phyloP scores from a whole-genome alignment of 1,140 invertebrate species.

The Drosophila athabasca region DNA sequence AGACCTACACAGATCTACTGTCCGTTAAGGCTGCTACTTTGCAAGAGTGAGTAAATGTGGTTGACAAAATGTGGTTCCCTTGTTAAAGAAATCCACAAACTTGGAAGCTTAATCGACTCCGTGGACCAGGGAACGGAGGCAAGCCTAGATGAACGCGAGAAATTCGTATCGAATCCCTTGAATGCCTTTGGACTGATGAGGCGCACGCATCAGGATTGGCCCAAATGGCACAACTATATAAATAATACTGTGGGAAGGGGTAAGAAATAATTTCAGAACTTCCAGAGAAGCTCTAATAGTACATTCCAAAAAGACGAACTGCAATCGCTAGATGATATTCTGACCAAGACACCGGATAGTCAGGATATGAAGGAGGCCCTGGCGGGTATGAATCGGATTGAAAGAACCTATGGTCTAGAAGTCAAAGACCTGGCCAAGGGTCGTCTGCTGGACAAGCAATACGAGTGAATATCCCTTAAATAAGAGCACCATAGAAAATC shows the following conservation, averaged over 20 bases:
- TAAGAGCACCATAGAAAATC: neutral
- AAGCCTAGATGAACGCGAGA: constrained; percentile 18
- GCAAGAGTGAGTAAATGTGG: constrained; percentile 13
- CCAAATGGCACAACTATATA: constrained; percentile 50
- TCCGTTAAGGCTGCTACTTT: constrained; percentile 18
- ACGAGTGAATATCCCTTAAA: constrained; percentile 7
- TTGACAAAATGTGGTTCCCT: neutral
- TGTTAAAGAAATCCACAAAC: too few relatives aligned
- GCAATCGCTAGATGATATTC: constrained; percentile 1
- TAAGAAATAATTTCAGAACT: neutral
- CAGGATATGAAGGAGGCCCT: constrained; percentile 11
- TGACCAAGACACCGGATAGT: constrained; percentile 2
- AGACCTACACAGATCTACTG: constrained; percentile 24
- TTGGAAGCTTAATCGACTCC: constrained; percentile 9
- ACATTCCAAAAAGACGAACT: neutral
- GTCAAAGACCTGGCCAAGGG: constrained; percentile 26
- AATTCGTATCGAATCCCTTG: constrained; percentile 50
- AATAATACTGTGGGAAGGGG: constrained; percentile 23
- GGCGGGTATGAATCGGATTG: constrained; percentile 20
- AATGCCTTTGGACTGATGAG: constrained; percentile 47
- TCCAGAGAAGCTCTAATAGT: neutral
- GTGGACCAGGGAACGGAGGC: constrained; percentile 1
- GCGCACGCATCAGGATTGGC: constrained; percentile 53
- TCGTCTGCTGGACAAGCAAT: constrained; percentile 5
- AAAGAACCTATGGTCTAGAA: constrained; percentile 1